These are phyloP conservation scores for Silurus meridionalis DNA, from an alignment of 2,113 vertebrate genomes.

Conservation along the genomic window DNA sequence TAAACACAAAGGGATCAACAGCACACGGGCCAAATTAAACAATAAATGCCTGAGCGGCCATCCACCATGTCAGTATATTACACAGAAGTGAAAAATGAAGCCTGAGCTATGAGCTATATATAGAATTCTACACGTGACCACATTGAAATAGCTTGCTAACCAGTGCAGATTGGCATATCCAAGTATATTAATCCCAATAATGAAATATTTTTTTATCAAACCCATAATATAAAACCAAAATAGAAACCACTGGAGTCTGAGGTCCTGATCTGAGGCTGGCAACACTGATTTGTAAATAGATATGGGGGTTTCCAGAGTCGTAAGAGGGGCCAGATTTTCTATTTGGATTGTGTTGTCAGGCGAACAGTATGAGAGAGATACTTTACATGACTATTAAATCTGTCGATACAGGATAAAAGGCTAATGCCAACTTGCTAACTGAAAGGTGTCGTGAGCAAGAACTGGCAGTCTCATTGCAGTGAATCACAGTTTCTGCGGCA, in stretches of 20 bases:
- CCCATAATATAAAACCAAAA: constrained; percentile 16
- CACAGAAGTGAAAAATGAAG: constrained; percentile 28
- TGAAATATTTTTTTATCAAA: neutral
- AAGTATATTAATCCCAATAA: neutral
- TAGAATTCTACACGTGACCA: constrained; percentile 39
- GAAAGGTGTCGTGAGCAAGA: neutral
- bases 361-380: neutral
- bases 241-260: constrained; percentile 31
- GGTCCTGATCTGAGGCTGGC: constrained; percentile 15
- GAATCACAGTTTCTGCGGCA: neutral
- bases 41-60: neutral
- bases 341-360: constrained; percentile 20
- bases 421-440: neutral
- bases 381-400: neutral
- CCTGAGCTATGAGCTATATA: constrained; percentile 41
- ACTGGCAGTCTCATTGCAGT: neutral
- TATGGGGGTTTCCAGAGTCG: neutral
- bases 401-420: neutral
- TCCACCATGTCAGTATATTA: constrained; percentile 17
- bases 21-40: neutral
- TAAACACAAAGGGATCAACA: neutral
- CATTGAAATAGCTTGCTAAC: constrained; percentile 43
- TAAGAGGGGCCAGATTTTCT: constrained; percentile 16
- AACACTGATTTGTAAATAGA: constrained; percentile 17
- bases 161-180: neutral